These are phyloP conservation scores for Zeugodacus cucurbitae DNA, from an alignment of 1,140 invertebrate genomes.

Conservation along the genomic window DNA sequence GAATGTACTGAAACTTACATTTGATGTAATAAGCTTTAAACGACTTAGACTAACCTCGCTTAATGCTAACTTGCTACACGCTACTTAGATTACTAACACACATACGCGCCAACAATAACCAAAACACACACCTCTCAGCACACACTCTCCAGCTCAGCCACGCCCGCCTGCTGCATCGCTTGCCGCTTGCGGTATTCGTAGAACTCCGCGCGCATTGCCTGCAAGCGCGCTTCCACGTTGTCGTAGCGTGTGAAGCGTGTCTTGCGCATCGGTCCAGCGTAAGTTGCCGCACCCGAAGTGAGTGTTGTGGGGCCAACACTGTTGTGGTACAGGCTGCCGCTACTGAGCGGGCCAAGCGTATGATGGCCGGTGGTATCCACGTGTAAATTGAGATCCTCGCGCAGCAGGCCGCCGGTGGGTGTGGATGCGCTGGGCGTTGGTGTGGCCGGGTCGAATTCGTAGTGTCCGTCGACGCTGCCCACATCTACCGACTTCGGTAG, in stretches of 20 bases:
- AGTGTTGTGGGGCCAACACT: constrained; percentile 51
- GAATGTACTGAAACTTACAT: neutral
- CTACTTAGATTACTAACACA: neutral
- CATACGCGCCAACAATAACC: neutral
- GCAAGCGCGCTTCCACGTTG: constrained; percentile 89
- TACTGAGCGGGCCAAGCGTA: constrained; percentile 52
- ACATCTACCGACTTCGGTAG: constrained; percentile 74
- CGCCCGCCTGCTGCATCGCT: constrained; percentile 72
- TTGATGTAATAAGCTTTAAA: neutral
- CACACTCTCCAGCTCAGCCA: constrained; percentile 79
- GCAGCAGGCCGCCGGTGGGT: constrained; percentile 70
- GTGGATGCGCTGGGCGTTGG: constrained; percentile 75
- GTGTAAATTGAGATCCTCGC: constrained; percentile 63
- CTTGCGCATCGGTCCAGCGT: constrained; percentile 50
- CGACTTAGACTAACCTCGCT: neutral
- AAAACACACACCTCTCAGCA: constrained; percentile 68
- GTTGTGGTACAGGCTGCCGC: constrained; percentile 67
- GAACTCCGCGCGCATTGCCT: constrained; percentile 96
- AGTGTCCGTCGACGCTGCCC: constrained; percentile 92
- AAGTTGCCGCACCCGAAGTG: constrained; percentile 55
- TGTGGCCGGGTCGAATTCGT: constrained; percentile 90
- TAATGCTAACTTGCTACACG: neutral
- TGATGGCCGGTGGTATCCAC: constrained; percentile 55
- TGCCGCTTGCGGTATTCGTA: constrained; percentile 90
- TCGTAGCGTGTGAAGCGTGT: constrained; percentile 70